Base-by-base conservation (phyloP, 2,888 invertebrate species). In the Sarcophaga subvicina region DNA sequence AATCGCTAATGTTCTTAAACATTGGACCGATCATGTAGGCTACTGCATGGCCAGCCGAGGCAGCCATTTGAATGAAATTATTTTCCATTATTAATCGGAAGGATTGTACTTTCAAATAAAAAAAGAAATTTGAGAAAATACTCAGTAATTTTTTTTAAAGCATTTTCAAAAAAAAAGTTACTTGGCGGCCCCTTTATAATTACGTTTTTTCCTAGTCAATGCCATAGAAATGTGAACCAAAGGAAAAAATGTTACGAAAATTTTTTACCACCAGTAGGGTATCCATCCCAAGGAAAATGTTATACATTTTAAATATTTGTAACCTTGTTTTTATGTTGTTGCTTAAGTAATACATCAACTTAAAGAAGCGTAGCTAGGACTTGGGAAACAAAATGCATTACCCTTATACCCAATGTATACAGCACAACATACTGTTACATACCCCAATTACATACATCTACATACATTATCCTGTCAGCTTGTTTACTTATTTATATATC, bases 401-500 rank as follows among this genome's bases (percentile, higher is more conserved):
- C 0, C 3, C 22, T 20, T 12, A 64, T 17, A 54, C 54, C 11
- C 49, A 14, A 14, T 3, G 3, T 14, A 14, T 14, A 49, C 49
- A 49, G 49, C n/a, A n/a, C 22, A 27, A 27, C 10, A 37, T 25
- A 45, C 11, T 47, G 22, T n/a, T 25, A 75, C 47, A 20, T 63
- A 80, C 37, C 37, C 80, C 70, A 70, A 70, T 71, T 64, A 71
- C 79, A 66, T 37, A 67, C 54, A 69, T 83, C 62, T 69, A 73
- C 69, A 71, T 76, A 82, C 12, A 76, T 79, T 83, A 86, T 86
- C 79, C 86, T 83, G 86, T 69, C 86, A 80, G 82, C 80, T 82
- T 79, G 86, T 83, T 86, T 83, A 86, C 62, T 72, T 86, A 76
- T 80, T 83, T 86, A 80, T 83, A 82, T 82, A 54, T 54, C 54